Percentiles rank a stretch among this genome's conserved stretches.
These are phyloP conservation scores for Halichondria panicea DNA, from an alignment of 37 sponge, comb jelly and placozoan species.

Conservation along the genomic window DNA sequence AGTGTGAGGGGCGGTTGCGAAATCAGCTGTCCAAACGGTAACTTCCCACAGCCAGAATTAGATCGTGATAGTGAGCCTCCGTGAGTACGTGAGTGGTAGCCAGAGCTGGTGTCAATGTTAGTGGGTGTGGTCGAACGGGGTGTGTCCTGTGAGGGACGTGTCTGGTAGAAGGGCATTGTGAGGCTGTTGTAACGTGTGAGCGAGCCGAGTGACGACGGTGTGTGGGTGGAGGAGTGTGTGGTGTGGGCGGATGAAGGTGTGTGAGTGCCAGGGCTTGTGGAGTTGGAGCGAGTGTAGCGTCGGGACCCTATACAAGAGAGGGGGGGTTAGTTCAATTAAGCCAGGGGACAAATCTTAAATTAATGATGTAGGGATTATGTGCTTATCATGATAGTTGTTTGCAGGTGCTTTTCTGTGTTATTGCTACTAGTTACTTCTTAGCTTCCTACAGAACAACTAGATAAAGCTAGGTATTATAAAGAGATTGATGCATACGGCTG, in stretches of 20 bases:
- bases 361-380: too few species aligned
- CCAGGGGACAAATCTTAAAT: neutral
- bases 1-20: neutral
- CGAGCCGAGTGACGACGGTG: slow-evolving; percentile 40
- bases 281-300: slow-evolving; percentile 1
- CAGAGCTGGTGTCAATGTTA: neutral
- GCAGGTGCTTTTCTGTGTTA: too few species aligned
- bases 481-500: too few species aligned
- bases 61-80: too few species aligned
- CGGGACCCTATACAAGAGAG: neutral
- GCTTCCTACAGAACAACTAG: too few species aligned
- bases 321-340: neutral
- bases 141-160: neutral
- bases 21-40: slow-evolving; percentile 12
- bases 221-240: neutral
- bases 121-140: neutral
- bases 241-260: neutral
- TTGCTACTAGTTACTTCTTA: too few species aligned
- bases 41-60: neutral
- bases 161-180: slow-evolving; percentile 52
- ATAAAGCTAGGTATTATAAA: too few species aligned
- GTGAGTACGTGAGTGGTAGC: neutral
- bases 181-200: slow-evolving; percentile 23
- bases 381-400: too few species aligned
- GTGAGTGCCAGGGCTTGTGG: slow-evolving; percentile 7